Evolutionary conservation across 2,797 vertebrate genomes (phyloP), one percentile per base, ranked within the genome.

Genomic region (Acrossocheilus fasciatus): DNA sequence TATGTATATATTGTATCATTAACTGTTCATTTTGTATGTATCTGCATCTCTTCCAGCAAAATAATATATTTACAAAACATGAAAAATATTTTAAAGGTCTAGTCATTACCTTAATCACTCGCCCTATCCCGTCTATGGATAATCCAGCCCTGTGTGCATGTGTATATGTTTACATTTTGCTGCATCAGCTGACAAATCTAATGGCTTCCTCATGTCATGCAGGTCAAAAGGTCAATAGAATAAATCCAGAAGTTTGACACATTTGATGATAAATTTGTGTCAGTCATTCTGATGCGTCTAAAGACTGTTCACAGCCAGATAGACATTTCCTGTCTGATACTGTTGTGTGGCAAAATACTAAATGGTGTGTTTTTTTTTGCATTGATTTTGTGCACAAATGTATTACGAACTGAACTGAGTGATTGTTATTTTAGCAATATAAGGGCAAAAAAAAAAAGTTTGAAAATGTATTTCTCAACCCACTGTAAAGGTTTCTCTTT

Each of bases 141-240:
- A 30, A 30, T 30, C 30, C 2, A 2, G 30, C 30, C 1, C 12
- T 14, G 50, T 6, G 50, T 52, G 6, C 50, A 52, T 43, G 15
- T 69, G 20, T 64, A 23, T 45, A 23, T n/a, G 14, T 68, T 11
- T 36, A 30, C 10, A 17, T 79, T 66, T 64, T 30, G 12, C 12
- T 64, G 26, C 26, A 7, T 64, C 52, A 78, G 64, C 34, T 50
- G 15, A 84, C 41, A 80, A 69, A 68, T 81, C 50, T 7, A 81
- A 76, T 81, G 69, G 34, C 68, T 59, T 88, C 57, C 54, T 74
- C 20, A 15, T 68, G 50, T 81, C 41, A 26, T 45, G 66, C 18
- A 20, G 81, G 39, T 86, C 64, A 83, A 41, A 59, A 76, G 52
- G 9, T 83, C 74, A 83, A 64, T 41, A 59, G 26, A 82, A 77